Evolutionary conservation across 2,888 invertebrate genomes (phyloP), one percentile per base, ranked within the genome.

Genomic region (Ryuthela nishihirai): DNA sequence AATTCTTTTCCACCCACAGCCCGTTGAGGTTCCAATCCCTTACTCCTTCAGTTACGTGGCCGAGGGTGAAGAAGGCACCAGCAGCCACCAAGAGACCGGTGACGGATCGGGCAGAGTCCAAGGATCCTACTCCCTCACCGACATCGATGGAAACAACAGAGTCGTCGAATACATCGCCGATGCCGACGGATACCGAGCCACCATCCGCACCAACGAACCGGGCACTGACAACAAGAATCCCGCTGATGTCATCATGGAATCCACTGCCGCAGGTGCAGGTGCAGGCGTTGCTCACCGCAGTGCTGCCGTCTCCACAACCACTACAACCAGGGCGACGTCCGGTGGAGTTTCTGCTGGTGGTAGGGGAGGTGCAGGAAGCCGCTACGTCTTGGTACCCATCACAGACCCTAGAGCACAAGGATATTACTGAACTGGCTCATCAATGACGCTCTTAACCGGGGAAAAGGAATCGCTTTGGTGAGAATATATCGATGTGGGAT

Each of bases 121-220:
- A 0, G 61, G 61, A 2, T 61, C 61, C 20, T 61, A 61, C 47
- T 50, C 54, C 6, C 45, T 61, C 12, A 48, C 54, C 5, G 54
- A 54, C 2, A 54, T 50, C 15, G 54, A 52, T 1, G 59, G 54
- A 9, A 40, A 41, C 12, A 47, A 49, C 4, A 21, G 56, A 6
- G 52, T 59, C 3, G 54, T 60, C 15, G 48, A 54, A 43, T 59
- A 59, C 61, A 21, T 54, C 10, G 54, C 54, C 5, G 62, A 54
- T 26, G 50, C 53, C 35, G 61, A 54, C 21, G 62, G 62, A 39
- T 56, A 58, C 58, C 35, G 49, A 17, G 58, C 62, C 17, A 49
- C 47, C 35, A 41, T 56, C 38, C 34, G 39, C 23, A 64, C 56
- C 41, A 54, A 54, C 35, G 59, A 59, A 23, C 58, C 54, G 20